Base-by-base conservation (phyloP, 2,797 vertebrate species). In the Pelochelys cantorii region DNA sequence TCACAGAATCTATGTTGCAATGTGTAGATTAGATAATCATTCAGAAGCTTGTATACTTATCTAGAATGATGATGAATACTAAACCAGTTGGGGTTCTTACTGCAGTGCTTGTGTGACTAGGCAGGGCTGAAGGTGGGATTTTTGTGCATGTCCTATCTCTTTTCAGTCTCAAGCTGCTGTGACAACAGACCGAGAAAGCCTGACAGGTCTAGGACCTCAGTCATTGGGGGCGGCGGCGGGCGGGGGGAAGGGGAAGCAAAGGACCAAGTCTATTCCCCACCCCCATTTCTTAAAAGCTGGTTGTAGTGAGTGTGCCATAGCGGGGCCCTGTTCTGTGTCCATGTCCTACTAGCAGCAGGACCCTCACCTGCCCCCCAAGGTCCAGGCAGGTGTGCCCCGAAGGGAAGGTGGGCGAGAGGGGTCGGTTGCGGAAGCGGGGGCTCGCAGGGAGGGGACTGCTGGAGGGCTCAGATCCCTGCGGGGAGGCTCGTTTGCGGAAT, bases 181-280 rank as follows among this genome's bases (percentile, higher is more conserved):
- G 42, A 48, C 42, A 48, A 48, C 42, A 48, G 42, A 48, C 42
- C 42, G 7, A 29, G 60, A 31, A 62, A 62, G 12, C 14, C 60
- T 62, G 60, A 62, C 14, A 59, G 27, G 23, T 59, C 57, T 27
- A 23, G 4, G 11, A 17, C 62, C 59, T 7, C 62, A 18, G 62
- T 29, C 14, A 29, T 29, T 65, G 7, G 15, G 42, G 42, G 5
- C 42, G 42, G 42, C 42, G 7, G 42, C 2, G 29, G 3, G 59
- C 2, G 12, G 14, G 23, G 11, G 11, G 15, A 7, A 3, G 55
- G 20, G 7, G 18, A 7, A 9, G 22, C 4, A 57, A 11, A 25
- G 56, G 56, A 23, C 56, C 10, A 57, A 5, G 59, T 27, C 59
- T 29, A 11, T 60, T 60, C 59, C 59, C 27, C 12, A 13, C 62